Evolutionary conservation across 2,113 vertebrate species (phyloP).

Genomic region (Sakesphorus luctuosus): DNA sequence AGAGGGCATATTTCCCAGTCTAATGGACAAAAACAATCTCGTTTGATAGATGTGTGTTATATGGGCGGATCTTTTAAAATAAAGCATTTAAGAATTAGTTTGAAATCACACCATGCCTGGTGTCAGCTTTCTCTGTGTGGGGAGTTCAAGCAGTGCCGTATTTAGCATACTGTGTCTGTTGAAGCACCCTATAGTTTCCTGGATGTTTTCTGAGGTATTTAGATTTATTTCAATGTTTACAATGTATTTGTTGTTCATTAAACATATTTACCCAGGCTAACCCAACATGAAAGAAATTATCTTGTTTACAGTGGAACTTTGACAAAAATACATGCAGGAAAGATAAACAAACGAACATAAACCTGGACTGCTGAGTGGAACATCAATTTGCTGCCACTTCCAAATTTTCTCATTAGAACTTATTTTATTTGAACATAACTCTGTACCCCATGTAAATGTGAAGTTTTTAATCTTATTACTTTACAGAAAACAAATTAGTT

Average conservation of each 20-base stretch:
- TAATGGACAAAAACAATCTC: not conserved
- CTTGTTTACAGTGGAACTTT: constrained; percentile 79
- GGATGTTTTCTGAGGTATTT: constrained; percentile 56
- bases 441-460: constrained; percentile 78
- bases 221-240: constrained; percentile 74
- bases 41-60: not conserved
- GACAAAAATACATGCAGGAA: constrained; percentile 74
- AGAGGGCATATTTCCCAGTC: not conserved
- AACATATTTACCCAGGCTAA: constrained; percentile 82
- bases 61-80: not conserved
- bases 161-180: constrained; percentile 6
- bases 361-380: constrained; percentile 76
- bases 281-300: constrained; percentile 78
- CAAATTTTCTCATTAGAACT: constrained; percentile 84
- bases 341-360: constrained; percentile 77
- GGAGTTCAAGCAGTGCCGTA: not conserved
- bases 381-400: constrained; percentile 74
- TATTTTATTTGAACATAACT: constrained; percentile 82
- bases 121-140: not conserved
- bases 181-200: constrained; percentile 58
- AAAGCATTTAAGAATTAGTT: not conserved
- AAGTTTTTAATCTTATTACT: constrained; percentile 83
- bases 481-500: constrained; percentile 84
- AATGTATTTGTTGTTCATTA: constrained; percentile 78
- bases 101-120: not conserved